These are phyloP conservation scores for Rhagonycha lutea DNA, from an alignment of 2,888 invertebrate species.

Conservation along the genomic window DNA sequence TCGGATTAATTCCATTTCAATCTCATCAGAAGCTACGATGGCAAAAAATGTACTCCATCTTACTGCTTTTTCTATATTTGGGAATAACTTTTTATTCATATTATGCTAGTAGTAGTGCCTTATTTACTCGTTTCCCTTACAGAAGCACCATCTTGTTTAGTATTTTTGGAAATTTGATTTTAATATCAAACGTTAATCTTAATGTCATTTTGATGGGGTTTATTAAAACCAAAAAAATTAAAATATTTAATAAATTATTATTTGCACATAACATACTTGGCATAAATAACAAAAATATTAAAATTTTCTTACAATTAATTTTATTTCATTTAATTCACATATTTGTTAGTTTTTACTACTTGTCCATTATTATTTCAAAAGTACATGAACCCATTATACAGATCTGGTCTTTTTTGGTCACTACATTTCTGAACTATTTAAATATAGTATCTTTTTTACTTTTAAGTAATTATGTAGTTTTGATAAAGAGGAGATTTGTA, in stretches of 20 bases:
- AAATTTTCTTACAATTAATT: not conserved
- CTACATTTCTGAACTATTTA: not conserved
- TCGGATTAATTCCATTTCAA: too few relatives aligned
- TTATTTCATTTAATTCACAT: not conserved
- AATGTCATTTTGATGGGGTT: not conserved
- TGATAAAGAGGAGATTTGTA: not conserved
- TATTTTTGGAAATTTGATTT: not conserved
- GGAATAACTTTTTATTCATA: not conserved
- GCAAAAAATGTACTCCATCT: too few relatives aligned
- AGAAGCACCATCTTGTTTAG: not conserved
- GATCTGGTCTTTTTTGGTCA: not conserved
- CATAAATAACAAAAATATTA: not conserved
- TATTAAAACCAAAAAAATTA: not conserved
- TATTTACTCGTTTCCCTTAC: not conserved
- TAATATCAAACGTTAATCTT: not conserved
- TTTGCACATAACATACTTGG: not conserved
- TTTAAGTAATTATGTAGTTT: not conserved
- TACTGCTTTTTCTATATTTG: not conserved
- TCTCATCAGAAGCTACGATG: too few relatives aligned
- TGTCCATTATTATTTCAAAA: not conserved
- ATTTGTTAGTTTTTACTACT: too few relatives aligned
- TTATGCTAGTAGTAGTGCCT: not conserved
- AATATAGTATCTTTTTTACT: not conserved
- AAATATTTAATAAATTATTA: not conserved
- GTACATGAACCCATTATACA: accelerated